A percentile compares a stretch with the other conserved stretches of the same genome.
Evolutionary conservation across 92 coral and sea anemone genomes (phyloP).

Genomic region (Porites rus): DNA sequence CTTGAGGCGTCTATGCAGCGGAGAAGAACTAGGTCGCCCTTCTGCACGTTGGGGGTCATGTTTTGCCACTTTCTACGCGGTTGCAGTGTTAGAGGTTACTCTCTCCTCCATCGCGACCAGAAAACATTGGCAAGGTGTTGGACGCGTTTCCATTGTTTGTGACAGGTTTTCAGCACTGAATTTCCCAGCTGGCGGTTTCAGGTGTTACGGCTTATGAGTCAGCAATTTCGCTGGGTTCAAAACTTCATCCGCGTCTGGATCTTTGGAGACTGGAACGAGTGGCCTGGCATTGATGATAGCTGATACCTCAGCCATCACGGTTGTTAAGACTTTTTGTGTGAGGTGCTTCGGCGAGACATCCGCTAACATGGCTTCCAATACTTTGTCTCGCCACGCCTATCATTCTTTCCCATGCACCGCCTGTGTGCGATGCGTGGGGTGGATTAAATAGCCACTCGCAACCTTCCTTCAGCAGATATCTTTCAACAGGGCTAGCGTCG

Average conservation of each 20-base stretch:
- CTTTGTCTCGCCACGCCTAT: too few relatives aligned
- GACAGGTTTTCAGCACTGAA: constrained; percentile 38
- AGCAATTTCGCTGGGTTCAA: constrained; percentile 50
- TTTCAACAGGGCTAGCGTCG: too few relatives aligned
- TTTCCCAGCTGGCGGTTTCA: constrained; percentile 52
- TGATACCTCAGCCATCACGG: too few relatives aligned
- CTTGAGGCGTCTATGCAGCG: constrained; percentile 16
- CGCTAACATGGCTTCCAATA: too few relatives aligned
- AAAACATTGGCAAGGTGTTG: constrained; percentile 48
- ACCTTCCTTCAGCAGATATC: too few relatives aligned
- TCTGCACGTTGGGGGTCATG: neutral
- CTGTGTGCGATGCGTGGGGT: too few relatives aligned
- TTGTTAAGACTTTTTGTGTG: too few relatives aligned
- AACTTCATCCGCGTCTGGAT: constrained; percentile 51
- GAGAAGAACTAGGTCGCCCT: constrained; percentile 28
- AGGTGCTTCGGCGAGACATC: too few relatives aligned
- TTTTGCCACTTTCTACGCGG: constrained; percentile 11
- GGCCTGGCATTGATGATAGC: constrained; percentile 16
- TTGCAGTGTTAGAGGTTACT: neutral
- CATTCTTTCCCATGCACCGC: neutral
- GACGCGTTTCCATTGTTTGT: constrained; percentile 49
- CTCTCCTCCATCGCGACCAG: too few relatives aligned
- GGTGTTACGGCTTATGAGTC: constrained; percentile 45
- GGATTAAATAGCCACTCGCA: too few relatives aligned
- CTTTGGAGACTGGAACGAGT: constrained; percentile 40